Conservation (phyloP, 2,888 invertebrate species). For the Lathronympha strigana region DNA sequence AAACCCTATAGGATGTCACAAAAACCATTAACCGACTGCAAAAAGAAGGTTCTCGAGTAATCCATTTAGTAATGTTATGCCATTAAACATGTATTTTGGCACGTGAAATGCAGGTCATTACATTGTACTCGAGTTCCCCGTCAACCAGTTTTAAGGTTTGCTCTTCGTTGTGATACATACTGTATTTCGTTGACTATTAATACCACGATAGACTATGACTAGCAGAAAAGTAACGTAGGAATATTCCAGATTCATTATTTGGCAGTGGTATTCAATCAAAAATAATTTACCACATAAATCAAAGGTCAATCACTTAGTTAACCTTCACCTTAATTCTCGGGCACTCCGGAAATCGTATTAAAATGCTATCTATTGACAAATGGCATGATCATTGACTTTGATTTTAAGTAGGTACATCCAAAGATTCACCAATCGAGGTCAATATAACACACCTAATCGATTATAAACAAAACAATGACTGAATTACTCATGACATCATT, state of each 20-base stretch:
- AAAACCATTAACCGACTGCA: too few species aligned
- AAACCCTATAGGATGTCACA: too few species aligned
- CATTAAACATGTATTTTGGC: too few species aligned
- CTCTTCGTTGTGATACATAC: too few species aligned
- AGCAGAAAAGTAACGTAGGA: constrained; percentile 8
- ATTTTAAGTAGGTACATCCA: constrained; percentile 22
- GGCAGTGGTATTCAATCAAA: constrained; percentile 23
- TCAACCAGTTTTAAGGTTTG: too few species aligned
- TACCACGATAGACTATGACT: constrained; percentile 25
- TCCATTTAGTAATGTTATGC: too few species aligned
- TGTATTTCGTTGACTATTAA: constrained; percentile 1
- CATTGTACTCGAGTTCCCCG: too few species aligned
- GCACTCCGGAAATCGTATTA: constrained; percentile 21
- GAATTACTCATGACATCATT: constrained; percentile 30
- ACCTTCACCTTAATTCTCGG: constrained; percentile 32
- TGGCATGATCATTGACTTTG: constrained; percentile 27
- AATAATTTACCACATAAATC: constrained; percentile 18
- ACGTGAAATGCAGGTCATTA: too few species aligned
- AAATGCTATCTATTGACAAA: constrained; percentile 22
- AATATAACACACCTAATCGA: constrained; percentile 32
- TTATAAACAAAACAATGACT: constrained; percentile 31
- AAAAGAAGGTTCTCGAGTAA: too few species aligned
- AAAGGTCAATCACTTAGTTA: constrained; percentile 35
- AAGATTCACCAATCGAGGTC: constrained; percentile 28
- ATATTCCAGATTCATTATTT: constrained; percentile 28